Conservation (phyloP, 2,797 vertebrate genomes). For the Cyclura pinguis region DNA sequence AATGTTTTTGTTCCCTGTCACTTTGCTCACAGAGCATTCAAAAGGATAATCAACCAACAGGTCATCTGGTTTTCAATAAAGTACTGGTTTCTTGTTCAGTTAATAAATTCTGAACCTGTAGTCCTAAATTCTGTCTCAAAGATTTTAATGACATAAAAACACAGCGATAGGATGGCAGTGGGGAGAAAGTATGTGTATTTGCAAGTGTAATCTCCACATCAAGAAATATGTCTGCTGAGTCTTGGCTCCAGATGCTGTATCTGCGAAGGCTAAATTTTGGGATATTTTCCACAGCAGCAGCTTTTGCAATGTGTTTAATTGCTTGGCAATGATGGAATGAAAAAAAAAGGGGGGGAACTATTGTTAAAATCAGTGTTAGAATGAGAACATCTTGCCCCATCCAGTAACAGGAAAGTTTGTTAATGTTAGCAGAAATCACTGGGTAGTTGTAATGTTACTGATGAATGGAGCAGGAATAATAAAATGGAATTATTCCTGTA, state of each 20-base stretch:
- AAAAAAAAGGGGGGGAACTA: neutral
- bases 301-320: neutral
- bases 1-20: conserved; percentile 30
- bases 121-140: conserved; percentile 14
- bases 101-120: conserved; percentile 9
- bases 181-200: neutral
- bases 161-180: neutral
- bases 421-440: neutral
- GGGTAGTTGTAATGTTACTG: neutral
- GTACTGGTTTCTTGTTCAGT: conserved; percentile 35
- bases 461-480: neutral
- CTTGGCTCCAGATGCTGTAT: neutral
- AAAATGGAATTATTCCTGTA: neutral
- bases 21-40: conserved; percentile 52
- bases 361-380: neutral
- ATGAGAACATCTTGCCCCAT: neutral
- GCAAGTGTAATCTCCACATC: neutral
- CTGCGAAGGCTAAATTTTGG: neutral
- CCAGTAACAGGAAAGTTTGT: neutral
- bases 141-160: conserved; percentile 19
- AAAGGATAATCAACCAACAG: conserved; percentile 28
- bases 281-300: neutral
- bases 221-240: neutral
- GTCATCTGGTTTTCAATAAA: conserved; percentile 27
- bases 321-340: neutral